Evolutionary conservation across 1,140 invertebrate genomes (phyloP), one percentile per base, ranked within the genome.

Genomic region (Drosophila navojoa): DNA sequence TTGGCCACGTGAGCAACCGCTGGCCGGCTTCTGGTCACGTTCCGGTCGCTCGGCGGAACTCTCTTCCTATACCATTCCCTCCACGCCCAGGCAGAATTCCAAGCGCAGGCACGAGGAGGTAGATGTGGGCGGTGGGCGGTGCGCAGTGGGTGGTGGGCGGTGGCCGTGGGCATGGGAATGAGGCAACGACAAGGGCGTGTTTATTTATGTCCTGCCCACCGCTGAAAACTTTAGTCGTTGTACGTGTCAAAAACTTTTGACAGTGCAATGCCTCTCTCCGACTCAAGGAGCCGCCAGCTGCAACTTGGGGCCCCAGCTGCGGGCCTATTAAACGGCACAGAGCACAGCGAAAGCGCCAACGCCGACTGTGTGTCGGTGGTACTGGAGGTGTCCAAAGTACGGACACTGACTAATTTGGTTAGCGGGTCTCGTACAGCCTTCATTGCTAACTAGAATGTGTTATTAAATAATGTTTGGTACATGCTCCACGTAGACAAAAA

Each of bases 171-270:
- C 50, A 9, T 35, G 55, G 25, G 29, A n/a, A 27, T 35, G 55
- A 16, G 52, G 29, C 52, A 11, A 66, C 38, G 64, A 76, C 72
- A 61, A 25, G 77, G 72, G 72, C 76, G 77, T 80, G 77, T 80
- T 80, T 80, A 80, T 80, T 77, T 80, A 71, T 77, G 75, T 75
- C 68, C 64, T 67, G 77, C 63, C 77, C 71, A 79, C 71, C 76
- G 75, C 77, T 80, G 59, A 80, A 80, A 80, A 77, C 60, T 77
- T 80, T 77, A 71, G 77, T 77, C 75, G 71, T 67, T 73, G 77
- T 77, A 80, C 77, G 77, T 80, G 75, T 80, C 77, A 80, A 80
- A 79, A 80, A 80, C 57, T 80, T 80, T 80, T 77, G 75, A 80
- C 75, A 77, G 67, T 80, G 75, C 75, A 80, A 75, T 75, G 71